A percentile compares a stretch with the other conserved stretches of the same genome.
Conservation (phyloP, 2,113 vertebrate species). For the Athene cunicularia region DNA sequence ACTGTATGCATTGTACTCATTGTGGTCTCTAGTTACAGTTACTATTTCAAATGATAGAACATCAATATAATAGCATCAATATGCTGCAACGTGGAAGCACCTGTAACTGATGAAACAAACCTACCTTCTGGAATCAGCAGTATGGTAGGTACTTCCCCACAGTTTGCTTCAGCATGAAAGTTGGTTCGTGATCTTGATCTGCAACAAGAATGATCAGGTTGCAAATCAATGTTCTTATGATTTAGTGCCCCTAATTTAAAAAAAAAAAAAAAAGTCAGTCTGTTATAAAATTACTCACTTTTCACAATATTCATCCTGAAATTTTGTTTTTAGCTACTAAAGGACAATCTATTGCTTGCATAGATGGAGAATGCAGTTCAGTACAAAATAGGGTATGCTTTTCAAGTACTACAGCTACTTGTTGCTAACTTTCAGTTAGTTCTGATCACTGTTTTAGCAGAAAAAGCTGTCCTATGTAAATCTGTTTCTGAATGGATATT, state of each 20-base stretch:
- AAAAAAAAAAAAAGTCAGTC: too few relatives aligned
- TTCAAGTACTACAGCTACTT: not conserved
- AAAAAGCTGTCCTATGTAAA: not conserved
- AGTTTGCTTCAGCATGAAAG: not conserved
- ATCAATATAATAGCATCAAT: not conserved
- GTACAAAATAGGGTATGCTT: not conserved
- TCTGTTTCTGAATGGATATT: not conserved
- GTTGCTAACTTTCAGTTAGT: not conserved
- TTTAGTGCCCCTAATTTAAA: not conserved
- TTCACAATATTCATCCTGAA: not conserved
- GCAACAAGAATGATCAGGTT: not conserved
- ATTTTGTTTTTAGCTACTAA: not conserved
- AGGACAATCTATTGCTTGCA: not conserved
- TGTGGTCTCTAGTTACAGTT: not conserved
- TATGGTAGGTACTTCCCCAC: too few relatives aligned
- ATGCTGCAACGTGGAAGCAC: not conserved
- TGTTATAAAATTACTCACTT: not conserved
- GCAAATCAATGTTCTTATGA: not conserved
- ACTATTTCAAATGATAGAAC: not conserved
- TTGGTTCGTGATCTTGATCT: not conserved
- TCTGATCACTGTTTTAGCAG: not conserved
- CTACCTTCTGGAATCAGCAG: not conserved
- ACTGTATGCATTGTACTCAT: rapidly evolving
- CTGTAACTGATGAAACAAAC: not conserved
- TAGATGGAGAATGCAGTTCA: rapidly evolving